A percentile compares a stretch with the other conserved stretches of the same genome.
These are phyloP conservation scores for Cotesia vestalis DNA, from an alignment of 1,140 invertebrate species.

Conservation along the genomic window DNA sequence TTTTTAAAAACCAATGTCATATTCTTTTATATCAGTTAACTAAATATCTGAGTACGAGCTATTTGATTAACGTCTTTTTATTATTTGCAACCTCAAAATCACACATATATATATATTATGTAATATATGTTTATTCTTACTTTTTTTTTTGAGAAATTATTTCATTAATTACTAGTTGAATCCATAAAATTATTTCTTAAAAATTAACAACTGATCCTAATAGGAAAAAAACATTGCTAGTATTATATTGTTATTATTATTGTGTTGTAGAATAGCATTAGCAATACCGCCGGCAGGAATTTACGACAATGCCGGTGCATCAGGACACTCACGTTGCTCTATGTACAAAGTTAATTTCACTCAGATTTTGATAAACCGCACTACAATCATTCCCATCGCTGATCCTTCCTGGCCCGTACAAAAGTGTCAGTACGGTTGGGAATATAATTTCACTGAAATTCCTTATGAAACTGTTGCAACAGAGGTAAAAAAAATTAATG, in stretches of 20 bases:
- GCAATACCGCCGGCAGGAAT: slow-evolving; percentile 69
- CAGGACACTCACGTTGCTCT: slow-evolving; percentile 70
- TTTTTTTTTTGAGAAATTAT: no score
- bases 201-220: no score
- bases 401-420: slow-evolving; percentile 73
- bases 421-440: slow-evolving; percentile 76
- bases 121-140: no score
- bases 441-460: slow-evolving; percentile 78
- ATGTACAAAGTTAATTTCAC: slow-evolving; percentile 80
- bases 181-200: no score
- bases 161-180: no score
- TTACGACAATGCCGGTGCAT: slow-evolving; percentile 56
- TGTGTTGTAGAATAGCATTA: slow-evolving; percentile 68
- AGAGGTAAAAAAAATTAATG: slow-evolving; percentile 68
- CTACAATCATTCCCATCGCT: slow-evolving; percentile 55
- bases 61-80: no score
- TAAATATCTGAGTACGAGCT: no score
- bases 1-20: no score
- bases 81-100: no score
- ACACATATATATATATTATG: no score
- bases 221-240: slow-evolving; percentile 1
- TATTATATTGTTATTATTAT: slow-evolving; percentile 10
- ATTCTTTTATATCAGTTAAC: no score
- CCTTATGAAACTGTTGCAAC: slow-evolving; percentile 81
- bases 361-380: slow-evolving; percentile 67